phyloP scores from a whole-genome alignment of 2,888 invertebrate genomes.

The Sisyra nigra region DNA sequence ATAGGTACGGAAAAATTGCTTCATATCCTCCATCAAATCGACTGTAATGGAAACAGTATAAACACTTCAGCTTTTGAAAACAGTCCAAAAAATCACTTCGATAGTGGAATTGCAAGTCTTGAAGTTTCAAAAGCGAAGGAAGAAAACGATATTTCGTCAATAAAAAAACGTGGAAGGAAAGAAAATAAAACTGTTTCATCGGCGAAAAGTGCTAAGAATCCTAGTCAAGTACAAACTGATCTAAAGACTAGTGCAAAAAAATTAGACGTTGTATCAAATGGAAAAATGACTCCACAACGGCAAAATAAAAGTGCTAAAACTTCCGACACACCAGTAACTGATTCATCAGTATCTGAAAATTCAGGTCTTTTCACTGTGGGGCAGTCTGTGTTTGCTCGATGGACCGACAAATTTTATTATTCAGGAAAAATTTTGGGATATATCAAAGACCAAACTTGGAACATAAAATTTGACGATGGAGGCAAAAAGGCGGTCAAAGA shows the following conservation, averaged over 20 bases:
- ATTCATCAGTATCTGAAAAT: background rate
- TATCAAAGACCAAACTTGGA: conserved; percentile 39
- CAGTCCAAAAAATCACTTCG: background rate
- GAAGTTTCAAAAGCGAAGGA: background rate
- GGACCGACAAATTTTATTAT: conserved; percentile 51
- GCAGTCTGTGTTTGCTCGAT: conserved; percentile 39
- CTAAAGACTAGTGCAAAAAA: background rate
- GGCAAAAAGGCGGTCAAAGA: conserved; percentile 38
- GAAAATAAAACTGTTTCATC: background rate
- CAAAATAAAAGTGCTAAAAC: conserved; percentile 7
- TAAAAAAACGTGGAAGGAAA: background rate
- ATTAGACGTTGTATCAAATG: background rate
- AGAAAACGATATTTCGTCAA: background rate
- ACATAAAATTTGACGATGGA: conserved; percentile 46
- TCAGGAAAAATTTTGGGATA: conserved; percentile 41
- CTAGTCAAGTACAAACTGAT: background rate
- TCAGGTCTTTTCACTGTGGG: conserved; percentile 2
- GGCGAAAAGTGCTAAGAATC: background rate
- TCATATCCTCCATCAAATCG: conserved; percentile 11
- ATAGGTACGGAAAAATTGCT: conserved; percentile 11
- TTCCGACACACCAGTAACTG: background rate
- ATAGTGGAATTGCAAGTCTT: background rate
- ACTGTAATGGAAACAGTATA: conserved; percentile 1
- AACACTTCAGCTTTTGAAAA: background rate
- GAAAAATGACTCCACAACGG: conserved; percentile 2